Percentiles rank a stretch among this genome's conserved stretches.
Evolutionary conservation across 2,113 vertebrate species (phyloP).

Genomic region (Psittacula cyanocephala): DNA sequence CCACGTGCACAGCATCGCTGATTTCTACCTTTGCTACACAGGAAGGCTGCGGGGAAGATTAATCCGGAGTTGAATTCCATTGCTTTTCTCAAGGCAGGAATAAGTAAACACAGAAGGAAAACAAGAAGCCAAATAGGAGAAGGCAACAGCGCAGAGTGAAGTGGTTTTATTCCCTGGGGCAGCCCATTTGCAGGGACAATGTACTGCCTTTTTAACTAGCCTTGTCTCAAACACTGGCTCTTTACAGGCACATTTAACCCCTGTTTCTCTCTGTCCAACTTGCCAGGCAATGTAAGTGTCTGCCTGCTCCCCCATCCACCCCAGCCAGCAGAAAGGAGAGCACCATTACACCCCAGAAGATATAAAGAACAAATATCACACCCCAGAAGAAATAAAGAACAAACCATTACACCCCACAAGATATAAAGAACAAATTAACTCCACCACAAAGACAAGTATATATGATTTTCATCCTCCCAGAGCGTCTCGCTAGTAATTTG

Average conservation of each 20-base stretch:
- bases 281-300: not conserved
- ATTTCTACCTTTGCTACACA: slow-evolving; percentile 22
- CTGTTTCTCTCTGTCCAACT: not conserved
- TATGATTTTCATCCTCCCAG: not conserved
- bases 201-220: slow-evolving; percentile 7
- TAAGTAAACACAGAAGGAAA: slow-evolving; percentile 52
- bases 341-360: not conserved
- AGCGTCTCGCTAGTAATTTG: not conserved
- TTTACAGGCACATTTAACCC: slow-evolving; percentile 4
- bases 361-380: not conserved
- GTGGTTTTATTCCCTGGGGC: not conserved
- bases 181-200: slow-evolving; percentile 3
- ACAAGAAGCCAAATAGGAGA: slow-evolving; percentile 29
- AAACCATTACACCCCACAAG: not conserved
- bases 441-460: not conserved
- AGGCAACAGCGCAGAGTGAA: not conserved
- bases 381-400: not conserved
- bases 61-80: not conserved
- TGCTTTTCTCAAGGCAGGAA: slow-evolving; percentile 16
- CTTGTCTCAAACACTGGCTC: not conserved
- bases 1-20: slow-evolving; percentile 25
- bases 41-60: not conserved
- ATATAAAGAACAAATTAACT: slow-evolving; percentile 8
- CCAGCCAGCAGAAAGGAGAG: not conserved
- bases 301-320: not conserved